Evolutionary conservation across 2,888 invertebrate genomes (phyloP), one percentile per base, ranked within the genome.

Genomic region (Ormyrus nitidulus): DNA sequence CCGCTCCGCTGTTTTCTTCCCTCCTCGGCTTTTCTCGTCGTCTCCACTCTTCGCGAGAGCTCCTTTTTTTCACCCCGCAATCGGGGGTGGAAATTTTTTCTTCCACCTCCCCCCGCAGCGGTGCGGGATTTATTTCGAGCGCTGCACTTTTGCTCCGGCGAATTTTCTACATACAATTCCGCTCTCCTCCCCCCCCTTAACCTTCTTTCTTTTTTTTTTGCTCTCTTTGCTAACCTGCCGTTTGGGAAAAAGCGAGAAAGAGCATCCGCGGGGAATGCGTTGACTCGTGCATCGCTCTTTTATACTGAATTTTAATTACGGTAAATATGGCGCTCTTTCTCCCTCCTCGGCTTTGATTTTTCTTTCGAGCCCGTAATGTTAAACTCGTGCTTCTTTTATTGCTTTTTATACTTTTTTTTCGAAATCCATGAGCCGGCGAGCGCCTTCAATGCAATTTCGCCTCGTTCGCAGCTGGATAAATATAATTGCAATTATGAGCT

Each of bases 281-380:
- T 54, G 48, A 34, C 54, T 59, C 49, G 48, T 13, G 48, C 59
- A 9, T 46, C 8, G n/a, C 59, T 59, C 19, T 61, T 66, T 66
- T 77, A 66, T 73, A 59, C 54, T 8, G 68, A 78, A 61, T 74
- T 79, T 79, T 79, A 79, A 79, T 79, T 79, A 79, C 64, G 62
- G 51, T 59, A 65, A 74, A 79, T 79, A 74, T 51, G 69, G 51
- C 44, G 54, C 51, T 62, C 6, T 62, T 54, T 68, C 19, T 34
- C 48, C 61, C 19, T 19, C 19, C 19, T 19, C 44, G 13, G 10
- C 72, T 73, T 62, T 62, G 10, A 71, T 59, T 68, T 58, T 65
- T 59, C 44, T 6, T 54, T 48, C 34, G 5, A n/a, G n/a, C 13
- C 48, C 44, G 44, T 48, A 13, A 44, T 53, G 19, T 48, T 48